phyloP scores from a whole-genome alignment of 1,140 invertebrate genomes.

The Drosophila repleta region DNA sequence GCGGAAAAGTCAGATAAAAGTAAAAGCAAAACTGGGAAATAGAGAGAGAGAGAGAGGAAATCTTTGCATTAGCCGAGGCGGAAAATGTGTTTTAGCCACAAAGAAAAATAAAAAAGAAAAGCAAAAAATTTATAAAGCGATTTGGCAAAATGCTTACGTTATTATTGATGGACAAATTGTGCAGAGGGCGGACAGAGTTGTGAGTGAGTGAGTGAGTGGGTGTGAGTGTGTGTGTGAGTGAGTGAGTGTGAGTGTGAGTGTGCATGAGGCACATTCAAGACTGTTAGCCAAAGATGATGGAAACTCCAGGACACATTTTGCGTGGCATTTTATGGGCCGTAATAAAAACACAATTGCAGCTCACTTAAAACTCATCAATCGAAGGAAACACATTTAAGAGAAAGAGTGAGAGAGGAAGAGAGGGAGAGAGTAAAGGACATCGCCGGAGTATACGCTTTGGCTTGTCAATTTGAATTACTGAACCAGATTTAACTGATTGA shows the following conservation, averaged over 20 bases:
- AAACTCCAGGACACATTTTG: constrained; percentile 44
- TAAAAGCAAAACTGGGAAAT: neutral
- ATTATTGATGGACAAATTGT: constrained; percentile 65
- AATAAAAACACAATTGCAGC: constrained; percentile 76
- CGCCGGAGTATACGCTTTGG: constrained; percentile 31
- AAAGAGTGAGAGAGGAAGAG: neutral
- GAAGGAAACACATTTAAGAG: constrained; percentile 65
- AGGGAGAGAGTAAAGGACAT: no score
- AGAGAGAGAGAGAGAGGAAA: neutral
- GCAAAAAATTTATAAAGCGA: constrained; percentile 70
- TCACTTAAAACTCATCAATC: constrained; percentile 68
- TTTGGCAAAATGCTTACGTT: constrained; percentile 73
- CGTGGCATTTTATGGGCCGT: constrained; percentile 54
- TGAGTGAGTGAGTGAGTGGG: neutral
- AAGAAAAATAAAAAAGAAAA: constrained; percentile 9
- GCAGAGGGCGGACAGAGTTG: neutral
- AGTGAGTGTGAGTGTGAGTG: neutral
- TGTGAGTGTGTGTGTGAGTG: neutral
- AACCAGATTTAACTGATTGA: constrained; percentile 77
- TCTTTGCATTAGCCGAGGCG: constrained; percentile 28
- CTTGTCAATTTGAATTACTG: constrained; percentile 69
- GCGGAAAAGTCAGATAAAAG: constrained; percentile 21
- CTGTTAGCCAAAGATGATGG: constrained; percentile 27
- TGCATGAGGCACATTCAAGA: no score
- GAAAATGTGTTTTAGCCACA: constrained; percentile 46